Evolutionary conservation across 2,888 invertebrate genomes (phyloP).

Genomic region (Pyrocoelia pectoralis): DNA sequence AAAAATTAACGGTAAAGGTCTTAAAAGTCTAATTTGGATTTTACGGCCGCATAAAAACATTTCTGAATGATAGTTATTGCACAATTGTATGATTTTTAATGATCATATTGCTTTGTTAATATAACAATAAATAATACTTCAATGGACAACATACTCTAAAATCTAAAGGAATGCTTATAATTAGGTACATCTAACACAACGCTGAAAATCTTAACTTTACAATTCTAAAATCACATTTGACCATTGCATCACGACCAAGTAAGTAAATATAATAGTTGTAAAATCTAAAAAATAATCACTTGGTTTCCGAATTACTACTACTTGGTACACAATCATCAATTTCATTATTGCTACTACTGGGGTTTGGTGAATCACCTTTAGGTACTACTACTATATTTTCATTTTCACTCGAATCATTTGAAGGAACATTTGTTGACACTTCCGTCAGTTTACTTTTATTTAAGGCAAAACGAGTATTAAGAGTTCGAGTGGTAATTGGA

Average conservation of each 20-base stretch:
- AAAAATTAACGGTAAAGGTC: no score
- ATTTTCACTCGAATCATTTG: slow-evolving; percentile 13
- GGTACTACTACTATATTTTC: slow-evolving; percentile 7
- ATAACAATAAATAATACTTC: not conserved
- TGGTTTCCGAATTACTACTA: slow-evolving; percentile 17
- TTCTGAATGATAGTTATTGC: no score
- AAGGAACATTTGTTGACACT: not conserved
- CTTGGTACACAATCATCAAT: slow-evolving; percentile 11
- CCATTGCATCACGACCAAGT: slow-evolving; percentile 3
- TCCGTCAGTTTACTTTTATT: not conserved
- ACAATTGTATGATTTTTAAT: not conserved
- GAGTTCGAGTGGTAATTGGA: slow-evolving; percentile 14
- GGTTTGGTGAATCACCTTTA: slow-evolving; percentile 6
- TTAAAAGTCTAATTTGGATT: no score
- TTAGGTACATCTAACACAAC: slow-evolving; percentile 8
- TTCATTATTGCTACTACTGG: not conserved
- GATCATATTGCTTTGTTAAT: not conserved
- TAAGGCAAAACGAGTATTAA: slow-evolving; percentile 3
- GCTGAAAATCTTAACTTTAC: not conserved
- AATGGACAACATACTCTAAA: not conserved
- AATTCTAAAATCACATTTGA: slow-evolving; percentile 25
- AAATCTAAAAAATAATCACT: slow-evolving; percentile 2
- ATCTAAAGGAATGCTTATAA: not conserved
- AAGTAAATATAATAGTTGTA: not conserved
- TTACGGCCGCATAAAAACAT: no score